These are phyloP conservation scores for Orussus abietinus DNA, from an alignment of 1,140 invertebrate genomes.

Conservation along the genomic window DNA sequence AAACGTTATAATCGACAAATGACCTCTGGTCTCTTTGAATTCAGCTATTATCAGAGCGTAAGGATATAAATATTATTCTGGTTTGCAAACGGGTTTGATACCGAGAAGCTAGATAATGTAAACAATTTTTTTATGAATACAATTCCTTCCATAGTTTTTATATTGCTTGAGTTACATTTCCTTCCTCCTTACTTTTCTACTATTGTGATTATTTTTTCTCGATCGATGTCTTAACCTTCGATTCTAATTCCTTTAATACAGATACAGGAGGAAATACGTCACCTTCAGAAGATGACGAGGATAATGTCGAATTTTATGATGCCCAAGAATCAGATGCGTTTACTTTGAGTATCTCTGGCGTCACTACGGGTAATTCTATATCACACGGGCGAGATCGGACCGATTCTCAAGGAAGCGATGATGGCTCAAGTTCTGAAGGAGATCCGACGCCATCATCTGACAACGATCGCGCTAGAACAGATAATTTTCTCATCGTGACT, in stretches of 20 bases:
- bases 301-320: constrained; percentile 86
- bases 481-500: constrained; percentile 47
- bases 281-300: constrained; percentile 80
- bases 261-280: constrained; percentile 54
- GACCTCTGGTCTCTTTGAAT: no score
- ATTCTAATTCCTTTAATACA: constrained; percentile 22
- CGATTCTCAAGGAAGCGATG: constrained; percentile 50
- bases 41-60: no score
- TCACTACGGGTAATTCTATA: constrained; percentile 34
- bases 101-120: no score
- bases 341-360: constrained; percentile 63
- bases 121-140: no score
- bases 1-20: no score
- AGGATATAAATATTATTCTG: no score
- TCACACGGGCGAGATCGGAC: constrained; percentile 38
- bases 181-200: no score
- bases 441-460: constrained; percentile 41
- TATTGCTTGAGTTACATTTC: no score
- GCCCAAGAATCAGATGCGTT: constrained; percentile 76
- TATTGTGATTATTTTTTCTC: neutral
- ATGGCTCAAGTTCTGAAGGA: constrained; percentile 51
- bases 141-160: no score
- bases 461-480: constrained; percentile 34
- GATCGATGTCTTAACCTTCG: constrained; percentile 19
- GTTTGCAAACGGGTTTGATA: no score